Evolutionary conservation across 2,113 vertebrate species (phyloP).

Genomic region (Alectura lathami): DNA sequence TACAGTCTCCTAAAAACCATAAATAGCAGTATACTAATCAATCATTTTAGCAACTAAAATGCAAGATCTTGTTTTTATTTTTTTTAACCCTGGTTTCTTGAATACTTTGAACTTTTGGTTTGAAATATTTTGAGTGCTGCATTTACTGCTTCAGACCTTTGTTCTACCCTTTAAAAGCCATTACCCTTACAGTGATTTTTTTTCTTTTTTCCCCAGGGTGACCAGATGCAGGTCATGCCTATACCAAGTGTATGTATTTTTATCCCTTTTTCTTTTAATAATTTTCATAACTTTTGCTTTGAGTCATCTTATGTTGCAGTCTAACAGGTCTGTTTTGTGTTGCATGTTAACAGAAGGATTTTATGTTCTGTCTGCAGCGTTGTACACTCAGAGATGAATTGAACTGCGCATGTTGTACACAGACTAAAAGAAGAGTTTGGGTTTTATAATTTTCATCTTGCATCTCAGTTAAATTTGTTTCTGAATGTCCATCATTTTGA

Average conservation of each 20-base stretch:
- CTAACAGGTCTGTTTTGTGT: constrained; percentile 61
- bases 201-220: constrained; percentile 84
- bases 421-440: constrained; percentile 28
- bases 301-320: constrained; percentile 59
- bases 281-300: constrained; percentile 69
- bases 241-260: constrained; percentile 94
- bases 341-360: constrained; percentile 47
- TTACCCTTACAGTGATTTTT: constrained; percentile 73
- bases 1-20: constrained; percentile 48
- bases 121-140: constrained; percentile 39
- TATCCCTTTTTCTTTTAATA: constrained; percentile 70
- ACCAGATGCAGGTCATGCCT: constrained; percentile 93
- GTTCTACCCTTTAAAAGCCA: constrained; percentile 63
- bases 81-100: constrained; percentile 44
- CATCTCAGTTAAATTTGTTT: not conserved
- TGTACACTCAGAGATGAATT: not conserved
- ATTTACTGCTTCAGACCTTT: constrained; percentile 54
- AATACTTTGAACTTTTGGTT: constrained; percentile 60
- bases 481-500: not conserved
- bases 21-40: constrained; percentile 14
- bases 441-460: not conserved
- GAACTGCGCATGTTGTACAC: not conserved
- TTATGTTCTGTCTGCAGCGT: constrained; percentile 39
- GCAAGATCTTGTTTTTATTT: not conserved
- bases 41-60: constrained; percentile 46